Evolutionary conservation across 2,888 invertebrate genomes (phyloP).

Genomic region (Leptopilina drosophilae): DNA sequence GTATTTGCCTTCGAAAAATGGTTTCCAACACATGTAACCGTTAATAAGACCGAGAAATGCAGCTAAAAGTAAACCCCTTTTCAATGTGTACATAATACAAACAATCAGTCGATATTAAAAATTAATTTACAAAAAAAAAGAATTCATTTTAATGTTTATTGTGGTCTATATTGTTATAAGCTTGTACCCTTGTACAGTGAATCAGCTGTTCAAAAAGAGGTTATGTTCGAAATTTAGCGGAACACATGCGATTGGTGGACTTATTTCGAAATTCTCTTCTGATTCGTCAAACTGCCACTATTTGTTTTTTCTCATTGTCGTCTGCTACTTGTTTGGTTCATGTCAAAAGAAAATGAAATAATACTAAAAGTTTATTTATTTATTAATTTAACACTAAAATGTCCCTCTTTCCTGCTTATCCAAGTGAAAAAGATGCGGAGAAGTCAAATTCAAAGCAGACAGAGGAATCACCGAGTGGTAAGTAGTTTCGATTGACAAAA

Average conservation of each 20-base stretch:
- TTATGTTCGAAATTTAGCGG: too few species aligned
- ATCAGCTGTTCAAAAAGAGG: constrained; percentile 20
- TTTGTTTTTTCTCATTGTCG: neutral
- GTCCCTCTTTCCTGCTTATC: constrained; percentile 78
- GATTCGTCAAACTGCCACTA: too few species aligned
- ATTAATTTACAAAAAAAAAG: neutral
- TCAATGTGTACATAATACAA: neutral
- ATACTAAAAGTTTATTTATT: neutral
- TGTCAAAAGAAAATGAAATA: neutral
- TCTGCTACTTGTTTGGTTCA: neutral
- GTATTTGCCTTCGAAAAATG: neutral
- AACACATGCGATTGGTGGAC: too few species aligned
- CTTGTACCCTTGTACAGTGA: too few species aligned
- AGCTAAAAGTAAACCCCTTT: neutral
- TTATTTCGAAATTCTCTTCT: too few species aligned
- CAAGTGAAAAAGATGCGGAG: constrained; percentile 47
- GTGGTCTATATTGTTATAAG: too few species aligned
- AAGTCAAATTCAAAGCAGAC: constrained; percentile 18
- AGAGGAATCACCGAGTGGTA: constrained; percentile 1
- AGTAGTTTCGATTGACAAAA: neutral
- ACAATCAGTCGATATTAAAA: neutral
- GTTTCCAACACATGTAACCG: neutral
- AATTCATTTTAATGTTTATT: neutral
- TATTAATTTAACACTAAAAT: constrained; percentile 60
- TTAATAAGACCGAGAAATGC: neutral